Evolutionary conservation across 2,113 vertebrate genomes (phyloP), one percentile per base, ranked within the genome.

Genomic region (Garra rufa): DNA sequence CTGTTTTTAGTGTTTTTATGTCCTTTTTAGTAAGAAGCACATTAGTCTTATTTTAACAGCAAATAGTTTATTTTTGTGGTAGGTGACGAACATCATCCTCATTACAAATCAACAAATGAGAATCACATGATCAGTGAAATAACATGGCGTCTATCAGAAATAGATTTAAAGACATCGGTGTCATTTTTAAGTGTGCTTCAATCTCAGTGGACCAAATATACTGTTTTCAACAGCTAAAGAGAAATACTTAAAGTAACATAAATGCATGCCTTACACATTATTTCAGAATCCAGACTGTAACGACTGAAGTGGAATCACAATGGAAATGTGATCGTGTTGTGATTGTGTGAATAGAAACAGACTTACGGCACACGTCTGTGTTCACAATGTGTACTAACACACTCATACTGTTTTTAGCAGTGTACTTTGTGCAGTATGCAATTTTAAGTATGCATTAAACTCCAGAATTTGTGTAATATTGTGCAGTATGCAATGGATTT

Each of bases 31-130:
- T 1, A 61, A 78, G n/a, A 50, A 61, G 15, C 30, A 10, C 30
- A n/a, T 57, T 9, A 41, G 28, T 4, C 19, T 41, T 6, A 10
- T 69, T 41, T 41, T 9, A 41, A 15, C 82, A 50, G 44, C 59
- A 69, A 81, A 82, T 82, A 67, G 55, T 70, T 85, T 78, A 55
- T 85, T 85, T 77, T 80, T 75, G 48, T 38, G n/a, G 38, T 80
- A 74, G 14, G 3, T 67, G 70, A 83, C 26, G 34, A 75, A 87
- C 50, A 57, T 83, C 82, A 67, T 46, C 59, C 46, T 78, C 7
- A 85, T 71, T 19, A 84, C 83, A 43, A 83, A 86, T 38, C 43
- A 82, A 55, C 65, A 26, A 55, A 28, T 81, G 55, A 85, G 41
- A 83, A 70, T 82, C 63, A 24, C 57, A 71, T 77, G 81, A 61